phyloP scores from a whole-genome alignment of 2,113 vertebrate genomes.

The Machaerirhynchus nigripectus region DNA sequence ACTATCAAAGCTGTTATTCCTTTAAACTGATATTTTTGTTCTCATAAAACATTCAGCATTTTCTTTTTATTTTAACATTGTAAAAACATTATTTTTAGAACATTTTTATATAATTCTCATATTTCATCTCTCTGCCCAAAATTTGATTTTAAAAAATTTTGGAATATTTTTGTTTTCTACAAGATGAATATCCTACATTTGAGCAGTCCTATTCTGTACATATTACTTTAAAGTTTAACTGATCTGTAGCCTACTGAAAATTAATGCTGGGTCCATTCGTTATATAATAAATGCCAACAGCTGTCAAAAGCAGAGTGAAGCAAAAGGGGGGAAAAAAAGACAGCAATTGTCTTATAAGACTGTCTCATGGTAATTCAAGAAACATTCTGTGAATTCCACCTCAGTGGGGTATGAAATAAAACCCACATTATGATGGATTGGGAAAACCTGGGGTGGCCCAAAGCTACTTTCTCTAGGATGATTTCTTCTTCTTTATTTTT shows the following conservation, averaged over 20 bases:
- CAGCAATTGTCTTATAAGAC: constrained; percentile 77
- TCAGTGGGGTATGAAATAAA: constrained; percentile 53
- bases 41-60: neutral
- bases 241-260: constrained; percentile 13
- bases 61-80: neutral
- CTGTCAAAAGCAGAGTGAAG: constrained; percentile 40
- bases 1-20: neutral
- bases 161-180: neutral
- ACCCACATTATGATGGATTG: constrained; percentile 74
- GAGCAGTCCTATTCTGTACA: neutral
- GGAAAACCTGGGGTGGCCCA: constrained; percentile 69
- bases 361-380: constrained; percentile 71
- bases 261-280: neutral
- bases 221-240: neutral
- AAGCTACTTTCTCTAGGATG: constrained; percentile 62
- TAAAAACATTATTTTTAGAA: neutral
- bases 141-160: neutral
- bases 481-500: constrained; percentile 76
- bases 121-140: neutral
- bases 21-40: neutral
- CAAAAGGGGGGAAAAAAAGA: constrained; percentile 21
- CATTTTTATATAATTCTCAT: neutral
- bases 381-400: constrained; percentile 64
- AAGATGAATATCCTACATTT: neutral
- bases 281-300: constrained; percentile 38